Evolutionary conservation across 2,888 invertebrate species (phyloP).

Genomic region (Scaptomyza flava): DNA sequence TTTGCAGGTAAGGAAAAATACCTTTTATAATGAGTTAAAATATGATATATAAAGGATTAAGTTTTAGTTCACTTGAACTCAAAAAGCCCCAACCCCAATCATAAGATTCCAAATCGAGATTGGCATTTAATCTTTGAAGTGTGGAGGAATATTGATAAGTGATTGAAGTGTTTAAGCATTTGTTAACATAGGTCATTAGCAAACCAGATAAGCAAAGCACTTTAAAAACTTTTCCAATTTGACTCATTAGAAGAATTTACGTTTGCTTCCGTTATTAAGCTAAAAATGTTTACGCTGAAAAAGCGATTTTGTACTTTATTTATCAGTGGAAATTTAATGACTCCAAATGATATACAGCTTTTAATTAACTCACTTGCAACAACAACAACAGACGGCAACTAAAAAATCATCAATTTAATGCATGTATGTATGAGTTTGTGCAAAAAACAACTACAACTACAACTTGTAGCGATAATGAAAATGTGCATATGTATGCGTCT

Average conservation of each 20-base stretch:
- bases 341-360: constrained; percentile 51
- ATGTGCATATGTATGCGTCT: constrained; percentile 20
- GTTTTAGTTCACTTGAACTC: neutral
- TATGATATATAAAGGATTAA: neutral
- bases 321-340: constrained; percentile 41
- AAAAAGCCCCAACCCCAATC: neutral
- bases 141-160: constrained; percentile 12
- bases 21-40: neutral
- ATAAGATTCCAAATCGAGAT: neutral
- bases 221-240: neutral
- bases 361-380: constrained; percentile 47
- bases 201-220: constrained; percentile 18
- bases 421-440: neutral
- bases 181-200: constrained; percentile 48
- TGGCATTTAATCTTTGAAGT: constrained; percentile 7
- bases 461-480: constrained; percentile 46
- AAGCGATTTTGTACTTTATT: constrained; percentile 13
- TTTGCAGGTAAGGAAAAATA: constrained; percentile 4
- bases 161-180: neutral
- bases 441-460: constrained; percentile 1
- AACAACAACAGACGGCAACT: constrained; percentile 22
- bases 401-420: constrained; percentile 40
- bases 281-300: neutral
- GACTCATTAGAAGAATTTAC: neutral
- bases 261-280: neutral